These are phyloP conservation scores for Euzophera pinguis DNA, from an alignment of 2,888 invertebrate species.

Conservation along the genomic window DNA sequence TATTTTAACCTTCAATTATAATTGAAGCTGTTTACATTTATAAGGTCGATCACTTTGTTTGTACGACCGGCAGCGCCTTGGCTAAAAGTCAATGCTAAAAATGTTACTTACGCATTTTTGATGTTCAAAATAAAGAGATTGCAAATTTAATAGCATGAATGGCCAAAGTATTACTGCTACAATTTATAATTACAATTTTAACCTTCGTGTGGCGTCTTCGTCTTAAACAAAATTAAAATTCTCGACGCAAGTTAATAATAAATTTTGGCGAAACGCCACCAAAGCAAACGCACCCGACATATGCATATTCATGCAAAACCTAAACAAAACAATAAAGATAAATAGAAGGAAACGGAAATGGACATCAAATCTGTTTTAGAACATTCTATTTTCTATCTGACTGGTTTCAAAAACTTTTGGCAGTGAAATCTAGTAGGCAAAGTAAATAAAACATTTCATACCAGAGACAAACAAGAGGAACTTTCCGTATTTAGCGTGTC, in stretches of 20 bases:
- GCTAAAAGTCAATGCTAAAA: constrained; percentile 13
- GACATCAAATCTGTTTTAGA: background rate
- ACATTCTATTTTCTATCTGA: background rate
- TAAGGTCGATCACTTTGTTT: constrained; percentile 15
- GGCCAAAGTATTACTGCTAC: constrained; percentile 20
- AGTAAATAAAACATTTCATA: constrained; percentile 35
- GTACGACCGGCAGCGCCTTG: background rate
- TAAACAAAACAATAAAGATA: constrained; percentile 26
- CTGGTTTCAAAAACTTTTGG: background rate
- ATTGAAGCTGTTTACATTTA: constrained; percentile 7
- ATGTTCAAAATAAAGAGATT: background rate
- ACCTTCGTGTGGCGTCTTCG: constrained; percentile 37
- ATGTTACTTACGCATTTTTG: background rate
- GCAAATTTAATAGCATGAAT: background rate
- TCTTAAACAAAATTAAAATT: constrained; percentile 55
- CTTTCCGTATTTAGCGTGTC: constrained; percentile 45
- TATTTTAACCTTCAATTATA: constrained; percentile 12
- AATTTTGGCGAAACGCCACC: constrained; percentile 65
- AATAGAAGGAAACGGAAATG: constrained; percentile 13
- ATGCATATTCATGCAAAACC: constrained; percentile 33
- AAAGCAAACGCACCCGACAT: constrained; percentile 32
- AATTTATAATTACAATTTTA: too few relatives aligned
- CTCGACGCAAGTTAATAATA: constrained; percentile 58
- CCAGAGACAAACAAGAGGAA: constrained; percentile 28
- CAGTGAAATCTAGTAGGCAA: constrained; percentile 22